Conservation (phyloP, 2,888 invertebrate genomes). For the Leptothorax acervorum region DNA sequence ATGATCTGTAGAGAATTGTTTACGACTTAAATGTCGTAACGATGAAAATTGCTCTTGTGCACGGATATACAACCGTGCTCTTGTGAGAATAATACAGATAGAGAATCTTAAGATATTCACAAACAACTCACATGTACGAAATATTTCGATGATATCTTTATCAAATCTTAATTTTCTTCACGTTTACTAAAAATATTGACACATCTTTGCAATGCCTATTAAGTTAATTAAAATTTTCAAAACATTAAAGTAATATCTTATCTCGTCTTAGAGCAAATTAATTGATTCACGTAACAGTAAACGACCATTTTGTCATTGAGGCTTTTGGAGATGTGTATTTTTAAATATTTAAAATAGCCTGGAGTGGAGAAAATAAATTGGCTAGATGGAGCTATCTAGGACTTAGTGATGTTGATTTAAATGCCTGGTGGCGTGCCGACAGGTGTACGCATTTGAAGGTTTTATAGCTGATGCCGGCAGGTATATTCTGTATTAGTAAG, state of each 20-base stretch:
- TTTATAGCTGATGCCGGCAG: constrained; percentile 59
- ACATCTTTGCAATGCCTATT: background rate
- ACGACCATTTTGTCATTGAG: background rate
- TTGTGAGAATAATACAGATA: constrained; percentile 48
- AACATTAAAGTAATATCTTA: background rate
- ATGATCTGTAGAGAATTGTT: constrained; percentile 66
- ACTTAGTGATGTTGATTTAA: constrained; percentile 59
- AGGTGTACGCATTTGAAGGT: constrained; percentile 61
- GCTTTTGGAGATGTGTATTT: background rate
- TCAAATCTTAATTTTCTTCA: background rate
- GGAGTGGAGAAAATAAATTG: constrained; percentile 59
- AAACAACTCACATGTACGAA: background rate
- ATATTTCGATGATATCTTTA: background rate
- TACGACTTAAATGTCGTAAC: constrained; percentile 14
- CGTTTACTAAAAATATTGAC: no score
- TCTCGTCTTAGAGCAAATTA: background rate
- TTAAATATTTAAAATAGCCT: constrained; percentile 18
- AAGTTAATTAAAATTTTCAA: background rate
- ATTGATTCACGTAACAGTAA: constrained; percentile 8
- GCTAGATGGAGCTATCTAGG: constrained; percentile 6
- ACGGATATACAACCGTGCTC: background rate
- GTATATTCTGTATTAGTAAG: constrained; percentile 39
- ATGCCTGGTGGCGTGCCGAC: constrained; percentile 53
- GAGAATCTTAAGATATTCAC: background rate
- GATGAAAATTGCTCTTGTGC: constrained; percentile 21